Conservation (phyloP, 2,113 vertebrate species). For the Brachionichthys hirsutus region DNA sequence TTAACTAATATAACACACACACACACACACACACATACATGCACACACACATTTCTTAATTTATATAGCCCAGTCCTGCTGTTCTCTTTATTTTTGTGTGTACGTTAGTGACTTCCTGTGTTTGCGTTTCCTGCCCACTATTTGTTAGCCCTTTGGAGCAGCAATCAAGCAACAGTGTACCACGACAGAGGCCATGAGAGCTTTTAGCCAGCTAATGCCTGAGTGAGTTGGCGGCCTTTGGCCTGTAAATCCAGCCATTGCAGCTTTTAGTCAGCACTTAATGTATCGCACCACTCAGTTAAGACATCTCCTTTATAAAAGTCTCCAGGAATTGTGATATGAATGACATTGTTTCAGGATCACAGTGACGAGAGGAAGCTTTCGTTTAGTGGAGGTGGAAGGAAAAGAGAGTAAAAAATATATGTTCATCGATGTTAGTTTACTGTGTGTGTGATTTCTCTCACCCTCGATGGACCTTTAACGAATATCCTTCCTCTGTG, state of each 20-base stretch:
- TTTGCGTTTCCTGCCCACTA: constrained; percentile 1
- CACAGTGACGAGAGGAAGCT: no score
- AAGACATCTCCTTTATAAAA: constrained; percentile 17
- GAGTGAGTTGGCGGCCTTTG: constrained; percentile 42
- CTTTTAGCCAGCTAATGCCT: constrained; percentile 17
- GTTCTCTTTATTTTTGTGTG: constrained; percentile 13
- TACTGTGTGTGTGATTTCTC: no score
- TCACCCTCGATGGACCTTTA: not conserved
- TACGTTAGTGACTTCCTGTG: not conserved
- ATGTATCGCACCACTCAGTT: constrained; percentile 16
- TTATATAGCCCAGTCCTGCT: not conserved
- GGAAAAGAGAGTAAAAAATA: no score
- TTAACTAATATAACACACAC: no score
- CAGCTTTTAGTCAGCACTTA: constrained; percentile 21
- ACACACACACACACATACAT: no score
- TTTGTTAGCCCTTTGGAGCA: constrained; percentile 20
- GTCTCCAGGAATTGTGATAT: constrained; percentile 2
- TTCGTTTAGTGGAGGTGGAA: no score
- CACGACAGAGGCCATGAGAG: constrained; percentile 49
- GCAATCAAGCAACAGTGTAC: constrained; percentile 32
- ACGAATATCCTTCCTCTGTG: not conserved
- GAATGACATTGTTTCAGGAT: not conserved
- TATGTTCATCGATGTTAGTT: no score
- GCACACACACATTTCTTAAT: no score
- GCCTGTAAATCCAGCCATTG: not conserved